phyloP scores from a whole-genome alignment of 2,888 invertebrate species.

The Scrobipalpa costella region DNA sequence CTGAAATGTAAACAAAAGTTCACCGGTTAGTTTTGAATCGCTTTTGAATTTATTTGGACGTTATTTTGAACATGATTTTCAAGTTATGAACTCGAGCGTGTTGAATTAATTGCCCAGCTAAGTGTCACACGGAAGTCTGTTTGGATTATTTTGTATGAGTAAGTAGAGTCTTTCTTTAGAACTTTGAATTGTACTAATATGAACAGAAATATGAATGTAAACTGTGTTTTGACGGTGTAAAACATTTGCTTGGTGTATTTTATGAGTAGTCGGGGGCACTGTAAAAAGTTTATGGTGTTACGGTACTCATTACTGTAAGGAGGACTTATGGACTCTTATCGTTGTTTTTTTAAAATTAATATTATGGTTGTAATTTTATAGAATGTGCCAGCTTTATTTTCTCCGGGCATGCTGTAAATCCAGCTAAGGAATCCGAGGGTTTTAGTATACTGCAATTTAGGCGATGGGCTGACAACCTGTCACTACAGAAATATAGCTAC shows the following conservation, averaged over 20 bases:
- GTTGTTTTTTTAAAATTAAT: slow-evolving; percentile 5
- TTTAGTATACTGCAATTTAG: too few relatives aligned
- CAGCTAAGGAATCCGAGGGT: too few relatives aligned
- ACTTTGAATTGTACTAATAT: slow-evolving; percentile 37
- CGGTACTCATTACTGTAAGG: slow-evolving; percentile 46
- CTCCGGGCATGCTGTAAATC: too few relatives aligned
- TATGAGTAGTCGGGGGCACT: slow-evolving; percentile 49
- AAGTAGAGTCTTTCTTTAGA: slow-evolving; percentile 52
- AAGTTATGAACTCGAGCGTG: slow-evolving; percentile 73
- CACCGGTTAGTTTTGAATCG: slow-evolving; percentile 45
- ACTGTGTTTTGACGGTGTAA: slow-evolving; percentile 40
- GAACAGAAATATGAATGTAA: slow-evolving; percentile 51
- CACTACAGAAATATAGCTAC: too few relatives aligned
- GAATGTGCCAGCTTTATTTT: too few relatives aligned
- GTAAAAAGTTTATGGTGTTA: slow-evolving; percentile 50
- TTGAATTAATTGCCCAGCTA: slow-evolving; percentile 68
- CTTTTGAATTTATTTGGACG: slow-evolving; percentile 54
- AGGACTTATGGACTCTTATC: slow-evolving; percentile 24
- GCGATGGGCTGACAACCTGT: too few relatives aligned
- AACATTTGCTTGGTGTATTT: slow-evolving; percentile 45
- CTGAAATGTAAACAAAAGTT: slow-evolving; percentile 79
- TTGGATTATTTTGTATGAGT: slow-evolving; percentile 76
- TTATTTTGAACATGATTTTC: slow-evolving; percentile 67
- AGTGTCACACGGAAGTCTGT: slow-evolving; percentile 56
- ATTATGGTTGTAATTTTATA: too few relatives aligned